phyloP scores from a whole-genome alignment of 2,113 vertebrate species.

The Carassius auratus region DNA sequence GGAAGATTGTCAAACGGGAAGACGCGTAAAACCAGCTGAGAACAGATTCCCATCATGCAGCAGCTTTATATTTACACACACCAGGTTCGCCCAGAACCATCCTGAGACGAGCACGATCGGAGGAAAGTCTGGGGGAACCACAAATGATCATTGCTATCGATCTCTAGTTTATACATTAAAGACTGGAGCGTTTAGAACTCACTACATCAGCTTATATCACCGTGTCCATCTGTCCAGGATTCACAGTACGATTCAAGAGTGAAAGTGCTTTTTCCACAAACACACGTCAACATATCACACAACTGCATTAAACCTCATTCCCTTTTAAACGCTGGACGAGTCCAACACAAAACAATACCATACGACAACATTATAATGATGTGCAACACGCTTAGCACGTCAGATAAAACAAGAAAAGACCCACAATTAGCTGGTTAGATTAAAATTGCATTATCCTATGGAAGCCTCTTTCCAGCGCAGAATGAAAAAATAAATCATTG shows the following conservation, averaged over 20 bases:
- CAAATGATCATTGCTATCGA: neutral
- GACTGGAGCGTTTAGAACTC: neutral
- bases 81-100: neutral
- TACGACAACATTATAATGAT: no score
- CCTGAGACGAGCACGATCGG: neutral
- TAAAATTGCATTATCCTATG: no score
- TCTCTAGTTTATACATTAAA: slow-evolving; percentile 2
- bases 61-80: slow-evolving; percentile 17
- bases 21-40: neutral
- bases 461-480: no score
- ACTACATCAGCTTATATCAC: neutral
- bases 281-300: neutral
- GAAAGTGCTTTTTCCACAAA: slow-evolving; percentile 68
- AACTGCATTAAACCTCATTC: no score
- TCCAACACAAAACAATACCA: no score
- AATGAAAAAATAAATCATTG: no score
- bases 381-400: no score
- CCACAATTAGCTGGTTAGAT: no score
- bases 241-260: slow-evolving; percentile 31
- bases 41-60: slow-evolving; percentile 18
- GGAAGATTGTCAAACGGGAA: neutral
- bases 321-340: no score
- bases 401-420: no score
- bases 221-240: neutral
- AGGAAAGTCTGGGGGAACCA: neutral